phyloP scores from a whole-genome alignment of 2,113 vertebrate species.

The Probosciger aterrimus region DNA sequence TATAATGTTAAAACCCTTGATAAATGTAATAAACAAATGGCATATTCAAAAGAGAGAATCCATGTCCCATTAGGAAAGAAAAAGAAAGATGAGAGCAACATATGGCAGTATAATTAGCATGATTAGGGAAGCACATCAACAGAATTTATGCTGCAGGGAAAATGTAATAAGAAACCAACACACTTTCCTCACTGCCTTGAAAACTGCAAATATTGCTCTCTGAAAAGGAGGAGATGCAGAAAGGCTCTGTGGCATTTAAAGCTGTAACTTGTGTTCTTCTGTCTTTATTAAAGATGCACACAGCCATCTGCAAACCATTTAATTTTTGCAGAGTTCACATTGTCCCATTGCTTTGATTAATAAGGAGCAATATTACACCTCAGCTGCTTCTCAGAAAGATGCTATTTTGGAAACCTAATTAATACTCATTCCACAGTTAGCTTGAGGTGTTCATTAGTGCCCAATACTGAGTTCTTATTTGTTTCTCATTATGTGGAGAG shows the following conservation, averaged over 20 bases:
- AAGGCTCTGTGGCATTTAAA: conserved; percentile 63
- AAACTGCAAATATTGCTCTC: conserved; percentile 57
- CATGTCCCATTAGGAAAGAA: conserved; percentile 65
- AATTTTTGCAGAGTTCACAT: conserved; percentile 53
- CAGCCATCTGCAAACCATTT: conserved; percentile 62
- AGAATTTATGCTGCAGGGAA: conserved; percentile 64
- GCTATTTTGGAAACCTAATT: conserved; percentile 54
- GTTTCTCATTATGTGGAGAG: conserved; percentile 51
- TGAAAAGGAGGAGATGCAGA: conserved; percentile 46
- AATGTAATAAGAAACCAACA: conserved; percentile 65
- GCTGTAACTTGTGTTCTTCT: conserved; percentile 66
- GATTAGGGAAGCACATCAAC: conserved; percentile 57
- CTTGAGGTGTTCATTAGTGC: conserved; percentile 53
- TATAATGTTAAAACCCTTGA: conserved; percentile 63
- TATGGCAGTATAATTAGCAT: conserved; percentile 71
- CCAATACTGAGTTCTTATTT: conserved; percentile 45
- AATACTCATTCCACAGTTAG: conserved; percentile 52
- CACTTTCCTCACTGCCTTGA: conserved; percentile 48
- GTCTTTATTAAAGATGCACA: conserved; percentile 56
- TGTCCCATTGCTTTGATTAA: conserved; percentile 56
- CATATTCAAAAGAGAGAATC: conserved; percentile 65
- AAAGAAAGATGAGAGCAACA: conserved; percentile 67
- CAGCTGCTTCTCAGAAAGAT: conserved; percentile 65
- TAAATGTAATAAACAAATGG: conserved; percentile 68
- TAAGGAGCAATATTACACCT: conserved; percentile 49